phyloP scores from a whole-genome alignment of 2,113 vertebrate species.

The Oryzias curvinotus region DNA sequence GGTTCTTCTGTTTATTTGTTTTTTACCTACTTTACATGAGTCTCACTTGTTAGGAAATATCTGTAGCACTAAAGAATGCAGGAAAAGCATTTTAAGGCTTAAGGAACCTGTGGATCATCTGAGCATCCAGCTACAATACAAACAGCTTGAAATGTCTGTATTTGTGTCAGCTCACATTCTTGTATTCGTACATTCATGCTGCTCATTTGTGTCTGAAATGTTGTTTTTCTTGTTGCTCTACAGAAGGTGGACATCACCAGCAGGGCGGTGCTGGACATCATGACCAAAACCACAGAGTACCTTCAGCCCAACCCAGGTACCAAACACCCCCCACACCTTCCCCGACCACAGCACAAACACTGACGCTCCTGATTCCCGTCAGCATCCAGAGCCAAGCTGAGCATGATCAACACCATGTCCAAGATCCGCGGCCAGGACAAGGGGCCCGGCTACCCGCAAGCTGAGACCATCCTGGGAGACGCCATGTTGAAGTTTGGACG shows the following conservation, averaged over 20 bases:
- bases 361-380: neutral
- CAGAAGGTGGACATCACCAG: conserved; percentile 95
- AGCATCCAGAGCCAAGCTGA: conserved; percentile 96
- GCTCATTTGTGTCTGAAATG: neutral
- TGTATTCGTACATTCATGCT: no score
- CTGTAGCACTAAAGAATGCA: no score
- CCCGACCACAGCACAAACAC: fast-evolving
- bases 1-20: conserved; percentile 71
- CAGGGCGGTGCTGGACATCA: conserved; percentile 93
- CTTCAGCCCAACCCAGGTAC: conserved; percentile 94
- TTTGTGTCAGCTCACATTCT: no score
- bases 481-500: conserved; percentile 92
- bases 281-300: conserved; percentile 95
- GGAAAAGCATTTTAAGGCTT: no score
- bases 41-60: no score
- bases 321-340: neutral
- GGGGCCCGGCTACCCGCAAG: conserved; percentile 92
- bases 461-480: conserved; percentile 88
- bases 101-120: no score
- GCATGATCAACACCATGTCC: conserved; percentile 98
- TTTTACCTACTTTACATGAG: neutral
- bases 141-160: no score
- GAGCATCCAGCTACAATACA: no score
- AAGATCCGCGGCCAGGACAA: conserved; percentile 97
- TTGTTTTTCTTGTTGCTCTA: neutral